Evolutionary conservation across 2,888 invertebrate genomes (phyloP).

Genomic region (Cabera pusaria): DNA sequence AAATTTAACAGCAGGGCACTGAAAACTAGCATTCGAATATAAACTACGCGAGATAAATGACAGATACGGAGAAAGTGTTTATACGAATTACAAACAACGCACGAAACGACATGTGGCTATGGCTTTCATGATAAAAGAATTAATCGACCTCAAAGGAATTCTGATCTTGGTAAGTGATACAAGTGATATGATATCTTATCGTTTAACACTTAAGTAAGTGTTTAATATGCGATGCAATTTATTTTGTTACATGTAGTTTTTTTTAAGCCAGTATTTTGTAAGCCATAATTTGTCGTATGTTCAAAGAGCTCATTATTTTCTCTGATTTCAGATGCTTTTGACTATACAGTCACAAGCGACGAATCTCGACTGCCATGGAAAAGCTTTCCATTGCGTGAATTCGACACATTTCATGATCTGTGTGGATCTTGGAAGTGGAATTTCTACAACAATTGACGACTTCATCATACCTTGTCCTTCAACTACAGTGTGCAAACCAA

Average conservation of each 20-base stretch:
- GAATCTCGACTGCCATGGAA: constrained; percentile 70
- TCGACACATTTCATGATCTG: constrained; percentile 77
- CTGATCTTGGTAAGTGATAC: constrained; percentile 51
- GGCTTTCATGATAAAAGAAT: constrained; percentile 49
- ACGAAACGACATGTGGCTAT: constrained; percentile 50
- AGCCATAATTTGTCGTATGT: too few species aligned
- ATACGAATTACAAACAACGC: constrained; percentile 45
- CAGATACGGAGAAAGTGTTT: constrained; percentile 40
- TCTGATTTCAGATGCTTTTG: constrained; percentile 53
- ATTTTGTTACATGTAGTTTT: constrained; percentile 1
- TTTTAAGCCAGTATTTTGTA: constrained; percentile 1
- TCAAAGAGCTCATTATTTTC: background rate
- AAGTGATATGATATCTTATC: constrained; percentile 15
- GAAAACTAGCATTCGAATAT: constrained; percentile 52
- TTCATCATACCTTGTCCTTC: constrained; percentile 64
- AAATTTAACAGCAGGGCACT: constrained; percentile 52
- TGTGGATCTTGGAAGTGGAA: constrained; percentile 68
- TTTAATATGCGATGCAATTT: too few species aligned
- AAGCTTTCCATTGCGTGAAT: constrained; percentile 73
- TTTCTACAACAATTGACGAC: constrained; percentile 65
- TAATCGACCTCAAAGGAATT: constrained; percentile 48
- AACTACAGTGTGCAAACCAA: constrained; percentile 55
- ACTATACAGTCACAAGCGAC: constrained; percentile 44
- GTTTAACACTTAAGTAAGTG: constrained; percentile 3
- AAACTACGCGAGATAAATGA: constrained; percentile 60